Percentiles rank a stretch among this genome's conserved stretches.
Evolutionary conservation across 2,797 vertebrate species (phyloP).

Genomic region (Sorex maritimensis): DNA sequence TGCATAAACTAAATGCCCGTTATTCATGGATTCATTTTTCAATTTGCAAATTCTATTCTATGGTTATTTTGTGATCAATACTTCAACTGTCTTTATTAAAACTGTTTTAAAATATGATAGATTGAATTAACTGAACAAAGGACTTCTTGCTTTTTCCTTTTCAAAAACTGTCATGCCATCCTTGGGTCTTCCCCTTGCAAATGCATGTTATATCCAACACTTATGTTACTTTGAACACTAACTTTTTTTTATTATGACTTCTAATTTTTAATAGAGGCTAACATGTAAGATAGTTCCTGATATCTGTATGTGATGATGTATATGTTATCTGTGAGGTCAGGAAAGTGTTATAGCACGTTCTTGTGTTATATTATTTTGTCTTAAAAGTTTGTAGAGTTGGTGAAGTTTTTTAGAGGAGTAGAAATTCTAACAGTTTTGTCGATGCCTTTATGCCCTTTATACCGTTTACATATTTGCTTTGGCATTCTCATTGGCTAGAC

Average conservation of each 20-base stretch:
- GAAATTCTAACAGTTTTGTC: background rate
- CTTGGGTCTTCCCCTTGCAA: background rate
- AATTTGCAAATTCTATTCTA: background rate
- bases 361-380: background rate
- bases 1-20: background rate
- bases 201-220: background rate
- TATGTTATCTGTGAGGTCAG: background rate
- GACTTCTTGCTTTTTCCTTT: background rate
- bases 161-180: background rate
- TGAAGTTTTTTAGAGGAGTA: background rate
- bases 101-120: background rate
- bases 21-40: background rate
- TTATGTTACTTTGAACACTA: background rate
- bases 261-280: background rate
- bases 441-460: background rate
- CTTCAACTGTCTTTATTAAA: background rate
- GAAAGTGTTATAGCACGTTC: background rate
- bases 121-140: background rate
- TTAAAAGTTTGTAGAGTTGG: background rate
- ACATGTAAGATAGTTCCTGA: background rate
- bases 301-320: background rate
- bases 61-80: slow-evolving; percentile 16
- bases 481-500: slow-evolving; percentile 13
- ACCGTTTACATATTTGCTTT: slow-evolving; percentile 22
- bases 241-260: background rate